Conservation (phyloP, 2,888 invertebrate genomes). For the Agrotis clavis region DNA sequence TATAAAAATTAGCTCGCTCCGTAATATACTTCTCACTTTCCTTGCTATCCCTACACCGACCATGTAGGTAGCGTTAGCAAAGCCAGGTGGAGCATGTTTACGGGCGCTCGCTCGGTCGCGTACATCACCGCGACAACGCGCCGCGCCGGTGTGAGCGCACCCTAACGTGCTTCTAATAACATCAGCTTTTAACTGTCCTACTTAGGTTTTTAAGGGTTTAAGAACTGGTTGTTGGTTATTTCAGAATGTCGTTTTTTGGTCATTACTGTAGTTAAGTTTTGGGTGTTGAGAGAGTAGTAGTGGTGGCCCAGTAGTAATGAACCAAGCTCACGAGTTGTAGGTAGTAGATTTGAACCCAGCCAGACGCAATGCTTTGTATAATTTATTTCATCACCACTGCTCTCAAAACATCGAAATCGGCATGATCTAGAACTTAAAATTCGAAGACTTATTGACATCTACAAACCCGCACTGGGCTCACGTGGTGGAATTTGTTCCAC, state of each 20-base stretch:
- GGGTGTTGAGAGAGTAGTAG: too few relatives aligned
- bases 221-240: slow-evolving; percentile 17
- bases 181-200: slow-evolving; percentile 56
- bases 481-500: too few relatives aligned
- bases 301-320: too few relatives aligned
- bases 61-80: slow-evolving; percentile 69
- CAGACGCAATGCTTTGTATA: too few relatives aligned
- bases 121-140: slow-evolving; percentile 73
- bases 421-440: too few relatives aligned
- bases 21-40: neutral
- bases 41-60: slow-evolving; percentile 67
- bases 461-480: too few relatives aligned
- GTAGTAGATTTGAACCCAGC: too few relatives aligned
- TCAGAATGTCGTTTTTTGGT: slow-evolving; percentile 4
- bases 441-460: too few relatives aligned
- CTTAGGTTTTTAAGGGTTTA: slow-evolving; percentile 49
- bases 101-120: slow-evolving; percentile 73
- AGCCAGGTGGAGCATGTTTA: slow-evolving; percentile 74
- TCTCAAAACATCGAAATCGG: too few relatives aligned
- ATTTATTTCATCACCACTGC: too few relatives aligned
- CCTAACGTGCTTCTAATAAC: slow-evolving; percentile 65
- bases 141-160: slow-evolving; percentile 50
- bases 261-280: neutral
- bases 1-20: too few relatives aligned
- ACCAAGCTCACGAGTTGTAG: too few relatives aligned